Evolutionary conservation across 2,888 invertebrate species (phyloP).

Genomic region (Drosophila sordidula): DNA sequence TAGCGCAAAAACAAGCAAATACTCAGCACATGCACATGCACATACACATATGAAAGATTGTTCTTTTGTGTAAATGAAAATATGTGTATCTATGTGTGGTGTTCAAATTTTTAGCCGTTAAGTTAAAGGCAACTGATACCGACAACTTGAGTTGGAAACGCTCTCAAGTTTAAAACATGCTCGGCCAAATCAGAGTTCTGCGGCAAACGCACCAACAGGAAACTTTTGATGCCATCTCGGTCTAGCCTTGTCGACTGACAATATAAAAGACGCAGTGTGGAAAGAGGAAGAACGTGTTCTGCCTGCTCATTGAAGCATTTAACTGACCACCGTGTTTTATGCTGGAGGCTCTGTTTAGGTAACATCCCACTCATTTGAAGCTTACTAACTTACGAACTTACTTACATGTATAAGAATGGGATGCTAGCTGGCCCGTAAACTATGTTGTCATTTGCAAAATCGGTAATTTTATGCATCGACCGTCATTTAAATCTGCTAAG

Average conservation of each 20-base stretch:
- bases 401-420: no score
- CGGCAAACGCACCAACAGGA: conserved; percentile 5
- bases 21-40: conserved; percentile 18
- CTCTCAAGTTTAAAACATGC: conserved; percentile 68
- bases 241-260: background rate
- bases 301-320: conserved; percentile 71
- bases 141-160: conserved; percentile 77
- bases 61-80: conserved; percentile 6
- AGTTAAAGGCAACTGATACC: conserved; percentile 76
- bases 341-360: conserved; percentile 22
- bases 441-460: no score
- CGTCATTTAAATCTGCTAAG: conserved; percentile 5
- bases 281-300: conserved; percentile 28
- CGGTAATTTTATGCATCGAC: no score
- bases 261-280: conserved; percentile 1
- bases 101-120: conserved; percentile 60
- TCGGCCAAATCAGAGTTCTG: conserved; percentile 25
- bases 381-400: background rate
- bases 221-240: conserved; percentile 4
- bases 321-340: conserved; percentile 69
- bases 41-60: conserved; percentile 22
- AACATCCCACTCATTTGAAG: conserved; percentile 2
- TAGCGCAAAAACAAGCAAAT: conserved; percentile 41
- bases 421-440: no score
- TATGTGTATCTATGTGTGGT: conserved; percentile 33